Percentiles rank a stretch among this genome's conserved stretches.
Conservation (phyloP, 2,888 invertebrate genomes). For the Ypsolopha scabrella region DNA sequence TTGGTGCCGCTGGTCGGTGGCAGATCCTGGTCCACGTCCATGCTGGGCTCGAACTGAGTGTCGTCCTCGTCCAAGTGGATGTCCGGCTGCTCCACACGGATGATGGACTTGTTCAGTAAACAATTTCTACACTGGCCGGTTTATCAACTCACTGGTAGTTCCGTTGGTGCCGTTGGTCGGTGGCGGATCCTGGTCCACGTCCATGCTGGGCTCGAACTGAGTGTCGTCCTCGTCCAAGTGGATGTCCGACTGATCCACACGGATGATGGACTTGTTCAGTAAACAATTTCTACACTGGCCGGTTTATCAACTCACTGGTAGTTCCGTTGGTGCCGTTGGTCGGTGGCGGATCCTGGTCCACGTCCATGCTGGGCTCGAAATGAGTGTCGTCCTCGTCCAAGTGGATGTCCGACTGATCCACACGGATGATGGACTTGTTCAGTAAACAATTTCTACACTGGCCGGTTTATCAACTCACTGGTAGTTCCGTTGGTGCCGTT, state of each 20-base stretch:
- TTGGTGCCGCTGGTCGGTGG: background rate
- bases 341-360: conserved; percentile 52
- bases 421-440: no score
- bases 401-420: conserved; percentile 97
- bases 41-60: conserved; percentile 52
- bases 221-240: conserved; percentile 86
- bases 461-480: background rate
- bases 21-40: conserved; percentile 68
- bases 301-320: background rate
- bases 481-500: background rate
- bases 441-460: no score
- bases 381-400: conserved; percentile 82
- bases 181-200: conserved; percentile 61
- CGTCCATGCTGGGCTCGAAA: conserved; percentile 62
- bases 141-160: background rate
- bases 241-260: conserved; percentile 98
- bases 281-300: no score
- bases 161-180: background rate
- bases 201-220: conserved; percentile 58
- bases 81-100: conserved; percentile 98
- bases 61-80: conserved; percentile 91
- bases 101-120: no score
- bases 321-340: background rate
- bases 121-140: no score
- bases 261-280: no score